A percentile compares a stretch with the other conserved stretches of the same genome.
phyloP scores from a whole-genome alignment of 2,797 vertebrate species.

The Podargus strigoides region DNA sequence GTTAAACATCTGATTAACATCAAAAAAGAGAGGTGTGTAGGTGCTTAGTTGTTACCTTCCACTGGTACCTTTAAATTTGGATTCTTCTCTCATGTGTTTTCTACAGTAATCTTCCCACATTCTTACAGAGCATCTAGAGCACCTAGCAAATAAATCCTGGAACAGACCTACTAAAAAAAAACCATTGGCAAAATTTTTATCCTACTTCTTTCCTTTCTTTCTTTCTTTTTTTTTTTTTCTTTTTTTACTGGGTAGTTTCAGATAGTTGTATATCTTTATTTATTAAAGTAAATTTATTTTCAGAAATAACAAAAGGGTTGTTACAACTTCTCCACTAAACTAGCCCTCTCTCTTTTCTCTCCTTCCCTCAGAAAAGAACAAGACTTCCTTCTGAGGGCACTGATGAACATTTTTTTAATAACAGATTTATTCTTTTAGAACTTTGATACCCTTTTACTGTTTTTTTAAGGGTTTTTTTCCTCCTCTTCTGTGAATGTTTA shows the following conservation, averaged over 20 bases:
- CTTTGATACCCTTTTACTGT: background rate
- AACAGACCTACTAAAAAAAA: background rate
- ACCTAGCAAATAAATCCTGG: background rate
- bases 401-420: background rate
- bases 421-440: background rate
- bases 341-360: background rate
- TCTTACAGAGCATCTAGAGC: background rate
- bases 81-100: background rate
- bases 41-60: background rate
- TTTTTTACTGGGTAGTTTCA: background rate
- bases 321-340: background rate
- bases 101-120: background rate
- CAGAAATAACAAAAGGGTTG: background rate
- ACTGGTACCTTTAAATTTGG: background rate
- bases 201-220: accelerated
- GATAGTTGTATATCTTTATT: background rate
- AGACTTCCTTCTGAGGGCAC: background rate
- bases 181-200: background rate
- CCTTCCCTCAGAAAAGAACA: background rate
- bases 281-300: background rate
- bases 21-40: no score
- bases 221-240: background rate
- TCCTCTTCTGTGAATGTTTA: background rate
- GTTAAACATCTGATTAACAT: no score
- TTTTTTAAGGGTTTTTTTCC: no score